Evolutionary conservation across 2,797 vertebrate genomes (phyloP).

Genomic region (Fundulus diaphanus): DNA sequence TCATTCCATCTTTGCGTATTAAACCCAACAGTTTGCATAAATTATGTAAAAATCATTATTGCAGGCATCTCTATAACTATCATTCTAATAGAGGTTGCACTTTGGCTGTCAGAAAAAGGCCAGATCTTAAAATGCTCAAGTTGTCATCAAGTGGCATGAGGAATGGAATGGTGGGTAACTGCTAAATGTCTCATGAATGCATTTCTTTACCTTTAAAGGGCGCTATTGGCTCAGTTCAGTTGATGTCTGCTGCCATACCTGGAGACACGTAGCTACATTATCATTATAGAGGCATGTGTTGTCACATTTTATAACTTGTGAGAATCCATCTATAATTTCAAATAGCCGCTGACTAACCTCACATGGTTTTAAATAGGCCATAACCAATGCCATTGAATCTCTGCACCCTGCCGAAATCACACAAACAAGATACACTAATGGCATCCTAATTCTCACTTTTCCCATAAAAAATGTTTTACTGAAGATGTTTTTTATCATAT

Average conservation of each 20-base stretch:
- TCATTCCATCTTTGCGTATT: not conserved
- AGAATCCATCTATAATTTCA: not conserved
- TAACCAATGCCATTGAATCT: not conserved
- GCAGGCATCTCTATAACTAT: no score
- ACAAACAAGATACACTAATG: not conserved
- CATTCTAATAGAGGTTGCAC: not conserved
- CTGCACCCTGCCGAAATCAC: not conserved
- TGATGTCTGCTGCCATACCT: not conserved
- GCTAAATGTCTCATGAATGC: not conserved
- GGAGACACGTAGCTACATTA: not conserved
- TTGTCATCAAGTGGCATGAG: not conserved
- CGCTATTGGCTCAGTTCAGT: conserved; percentile 23
- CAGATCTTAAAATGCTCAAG: not conserved
- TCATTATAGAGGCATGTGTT: not conserved
- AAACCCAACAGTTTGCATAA: not conserved
- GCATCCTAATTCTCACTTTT: not conserved
- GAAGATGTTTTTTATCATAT: not conserved
- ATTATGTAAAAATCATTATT: not conserved
- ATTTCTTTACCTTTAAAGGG: conserved; percentile 16
- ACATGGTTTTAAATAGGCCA: not conserved
- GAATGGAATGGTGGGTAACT: not conserved
- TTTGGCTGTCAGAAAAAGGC: not conserved
- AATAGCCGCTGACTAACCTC: not conserved
- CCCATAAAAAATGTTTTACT: not conserved
- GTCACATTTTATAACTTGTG: conserved; percentile 3